A percentile compares a stretch with the other conserved stretches of the same genome.
Evolutionary conservation across 2,888 invertebrate genomes (phyloP).

Genomic region (Synanthedon vespiformis): DNA sequence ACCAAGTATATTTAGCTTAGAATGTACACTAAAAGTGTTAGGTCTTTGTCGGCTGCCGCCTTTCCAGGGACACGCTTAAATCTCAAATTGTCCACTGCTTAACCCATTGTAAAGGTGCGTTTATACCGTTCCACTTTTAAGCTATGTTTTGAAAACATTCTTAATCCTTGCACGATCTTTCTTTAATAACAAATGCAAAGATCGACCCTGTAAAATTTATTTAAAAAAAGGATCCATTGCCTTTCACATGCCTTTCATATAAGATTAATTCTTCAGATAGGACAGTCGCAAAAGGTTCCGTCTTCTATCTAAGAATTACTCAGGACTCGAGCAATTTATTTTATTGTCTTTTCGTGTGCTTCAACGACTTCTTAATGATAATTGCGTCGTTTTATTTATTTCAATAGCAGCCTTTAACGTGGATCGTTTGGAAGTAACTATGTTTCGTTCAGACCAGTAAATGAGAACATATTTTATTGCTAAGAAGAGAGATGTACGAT

Average conservation of each 20-base stretch:
- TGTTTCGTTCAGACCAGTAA: not conserved
- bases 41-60: slow-evolving; percentile 21
- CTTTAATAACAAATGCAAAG: too few species aligned
- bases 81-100: slow-evolving; percentile 9
- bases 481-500: not conserved
- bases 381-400: slow-evolving; percentile 6
- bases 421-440: slow-evolving; percentile 5
- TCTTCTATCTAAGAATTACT: slow-evolving; percentile 4
- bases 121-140: not conserved
- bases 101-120: slow-evolving; percentile 1
- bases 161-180: too few species aligned
- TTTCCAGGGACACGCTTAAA: slow-evolving; percentile 16
- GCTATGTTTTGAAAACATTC: too few species aligned
- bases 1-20: not conserved
- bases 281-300: slow-evolving; percentile 2
- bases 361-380: slow-evolving; percentile 6
- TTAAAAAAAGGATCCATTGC: too few species aligned
- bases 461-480: not conserved
- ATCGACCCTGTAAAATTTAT: too few species aligned
- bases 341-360: slow-evolving; percentile 6
- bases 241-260: not conserved
- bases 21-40: not conserved
- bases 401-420: slow-evolving; percentile 3
- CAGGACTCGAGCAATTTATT: slow-evolving; percentile 8
- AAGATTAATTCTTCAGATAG: slow-evolving; percentile 1